Base-by-base conservation (phyloP, 2,888 invertebrate species). In the Hylaea fasciaria region DNA sequence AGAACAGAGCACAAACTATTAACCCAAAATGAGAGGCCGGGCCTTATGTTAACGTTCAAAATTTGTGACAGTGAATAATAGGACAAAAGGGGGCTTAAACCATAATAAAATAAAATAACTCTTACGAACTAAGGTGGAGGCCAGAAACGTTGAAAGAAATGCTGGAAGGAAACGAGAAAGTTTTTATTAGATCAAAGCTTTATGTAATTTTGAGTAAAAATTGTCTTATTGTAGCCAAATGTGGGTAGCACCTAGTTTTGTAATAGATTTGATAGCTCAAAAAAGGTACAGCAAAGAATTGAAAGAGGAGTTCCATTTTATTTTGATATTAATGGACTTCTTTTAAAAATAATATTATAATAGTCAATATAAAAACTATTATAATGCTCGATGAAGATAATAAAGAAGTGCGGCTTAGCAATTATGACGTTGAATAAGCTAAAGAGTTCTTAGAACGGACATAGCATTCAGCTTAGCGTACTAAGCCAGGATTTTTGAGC, bases 91-190 rank as follows among this genome's bases (percentile, higher is more conserved):
- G 77, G 73, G 66, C 64, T 29, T 55, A 50, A 60, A 56, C 64
- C 70, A 67, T 65, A 80, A 78, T 73, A 75, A 78, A 77, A 80
- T 78, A 79, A 82, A 79, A 80, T 82, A 86, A 80, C 70, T 90
- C 92, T 91, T 92, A 92, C 92, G 92, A 90, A 91, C 90, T 91
- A 92, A 86, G 80, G 91, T 85, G 72, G 91, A 91, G 81, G 93
- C 89, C 92, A 92, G 88, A 92, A 89, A 92, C 83, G 92, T 87
- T 66, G 92, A 91, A 80, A 93, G 90, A 92, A 92, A 92, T 80
- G 87, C 91, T 92, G 91, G 76, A 92, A 92, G 81, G 78, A 86
- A 79, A 80, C 69, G 80, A 83, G 77, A 77, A 44, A 68, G 13
- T 28, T 58, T 66, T 55, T 39, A 70, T 76, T 76, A 77, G 72